Conservation (phyloP, 2,797 vertebrate genomes). For the Channa striata region DNA sequence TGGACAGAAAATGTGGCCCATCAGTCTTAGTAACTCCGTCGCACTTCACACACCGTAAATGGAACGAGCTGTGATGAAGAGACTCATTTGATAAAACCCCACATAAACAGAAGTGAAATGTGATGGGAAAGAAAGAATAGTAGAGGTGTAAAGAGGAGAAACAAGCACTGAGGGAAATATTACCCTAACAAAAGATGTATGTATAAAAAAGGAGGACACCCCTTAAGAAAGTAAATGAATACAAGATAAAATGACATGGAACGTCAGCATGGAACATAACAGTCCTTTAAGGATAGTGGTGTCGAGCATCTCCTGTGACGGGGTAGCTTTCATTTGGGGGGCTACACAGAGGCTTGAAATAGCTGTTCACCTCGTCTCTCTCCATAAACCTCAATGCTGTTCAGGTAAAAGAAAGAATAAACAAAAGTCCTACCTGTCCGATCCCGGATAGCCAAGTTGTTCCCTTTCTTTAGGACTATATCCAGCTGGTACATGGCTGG, state of each 20-base stretch:
- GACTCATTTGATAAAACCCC: slow-evolving; percentile 34
- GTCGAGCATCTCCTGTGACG: neutral
- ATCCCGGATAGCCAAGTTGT: slow-evolving; percentile 94
- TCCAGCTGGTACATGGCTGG: slow-evolving; percentile 96
- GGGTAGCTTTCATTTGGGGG: slow-evolving; percentile 21
- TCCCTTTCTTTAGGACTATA: slow-evolving; percentile 91
- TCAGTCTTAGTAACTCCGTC: slow-evolving; percentile 30
- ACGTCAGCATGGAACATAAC: neutral
- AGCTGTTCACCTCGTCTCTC: slow-evolving; percentile 19
- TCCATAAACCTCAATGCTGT: slow-evolving; percentile 5
- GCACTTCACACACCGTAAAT: slow-evolving; percentile 32
- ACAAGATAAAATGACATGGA: neutral
- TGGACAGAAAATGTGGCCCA: slow-evolving; percentile 27
- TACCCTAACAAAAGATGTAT: neutral
- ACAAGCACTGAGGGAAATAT: neutral
- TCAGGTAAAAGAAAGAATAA: slow-evolving; percentile 10
- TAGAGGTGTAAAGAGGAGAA: neutral
- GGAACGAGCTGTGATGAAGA: slow-evolving; percentile 2
- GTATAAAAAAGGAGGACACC: neutral
- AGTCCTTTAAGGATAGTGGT: neutral
- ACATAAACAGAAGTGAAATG: neutral
- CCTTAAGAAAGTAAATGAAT: neutral
- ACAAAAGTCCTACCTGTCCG: slow-evolving; percentile 88
- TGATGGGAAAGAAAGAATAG: neutral
- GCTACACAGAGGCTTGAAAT: slow-evolving; percentile 10